These are phyloP conservation scores for Pachymerium ferrugineum DNA, from an alignment of 2,888 invertebrate genomes.

Conservation along the genomic window DNA sequence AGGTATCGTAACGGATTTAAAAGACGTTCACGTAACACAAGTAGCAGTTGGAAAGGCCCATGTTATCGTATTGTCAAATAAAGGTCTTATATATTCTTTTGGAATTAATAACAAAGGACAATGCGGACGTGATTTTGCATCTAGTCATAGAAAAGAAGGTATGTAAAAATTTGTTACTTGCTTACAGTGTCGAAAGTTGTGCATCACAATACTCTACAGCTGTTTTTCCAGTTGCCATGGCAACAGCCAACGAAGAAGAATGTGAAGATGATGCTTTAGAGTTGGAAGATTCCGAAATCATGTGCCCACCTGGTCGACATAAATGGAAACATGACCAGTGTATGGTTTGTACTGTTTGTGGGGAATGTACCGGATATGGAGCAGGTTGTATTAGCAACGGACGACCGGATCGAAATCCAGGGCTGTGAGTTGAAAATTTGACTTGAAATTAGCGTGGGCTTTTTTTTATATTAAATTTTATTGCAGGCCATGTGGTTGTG, in stretches of 20 bases:
- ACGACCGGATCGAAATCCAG: constrained; percentile 72
- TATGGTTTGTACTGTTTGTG: constrained; percentile 83
- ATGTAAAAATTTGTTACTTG: constrained; percentile 27
- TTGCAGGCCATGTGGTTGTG: constrained; percentile 83
- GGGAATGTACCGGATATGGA: constrained; percentile 90
- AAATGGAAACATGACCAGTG: constrained; percentile 75
- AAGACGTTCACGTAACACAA: constrained; percentile 64
- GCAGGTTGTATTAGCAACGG: constrained; percentile 72
- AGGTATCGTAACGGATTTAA: constrained; percentile 69
- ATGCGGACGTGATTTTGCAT: constrained; percentile 77
- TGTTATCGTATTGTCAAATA: constrained; percentile 77
- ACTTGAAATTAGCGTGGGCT: neutral
- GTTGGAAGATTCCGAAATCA: constrained; percentile 50
- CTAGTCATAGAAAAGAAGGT: constrained; percentile 52
- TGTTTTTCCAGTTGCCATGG: constrained; percentile 42
- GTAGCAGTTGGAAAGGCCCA: constrained; percentile 93
- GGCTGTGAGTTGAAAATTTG: constrained; percentile 61
- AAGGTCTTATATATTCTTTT: constrained; percentile 88
- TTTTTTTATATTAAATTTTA: neutral
- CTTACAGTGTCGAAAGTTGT: too few relatives aligned
- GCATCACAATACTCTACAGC: too few relatives aligned
- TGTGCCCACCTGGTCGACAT: constrained; percentile 67
- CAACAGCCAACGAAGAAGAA: constrained; percentile 48
- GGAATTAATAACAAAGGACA: constrained; percentile 98
- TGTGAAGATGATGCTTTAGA: constrained; percentile 42